phyloP scores from a whole-genome alignment of 2,113 vertebrate species.

The Tragelaphus scriptus region DNA sequence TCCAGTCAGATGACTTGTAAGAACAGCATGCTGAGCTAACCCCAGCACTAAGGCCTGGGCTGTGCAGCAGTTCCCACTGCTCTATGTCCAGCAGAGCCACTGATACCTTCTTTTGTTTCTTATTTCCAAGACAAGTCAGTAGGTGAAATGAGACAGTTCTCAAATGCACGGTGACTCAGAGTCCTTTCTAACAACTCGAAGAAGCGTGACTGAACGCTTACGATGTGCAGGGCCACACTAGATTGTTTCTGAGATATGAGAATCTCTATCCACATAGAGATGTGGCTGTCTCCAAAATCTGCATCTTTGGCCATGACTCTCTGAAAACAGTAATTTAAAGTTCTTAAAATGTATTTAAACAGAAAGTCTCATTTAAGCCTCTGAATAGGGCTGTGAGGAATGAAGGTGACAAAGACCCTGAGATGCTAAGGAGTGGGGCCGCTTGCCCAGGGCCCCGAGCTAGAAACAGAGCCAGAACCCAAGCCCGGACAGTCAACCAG shows the following conservation, averaged over 20 bases:
- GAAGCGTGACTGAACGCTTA: fast-evolving
- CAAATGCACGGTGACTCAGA: not conserved
- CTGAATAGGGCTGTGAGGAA: not conserved
- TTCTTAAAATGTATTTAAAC: not conserved
- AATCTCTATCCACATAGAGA: not conserved
- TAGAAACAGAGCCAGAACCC: not conserved
- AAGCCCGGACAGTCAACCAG: not conserved
- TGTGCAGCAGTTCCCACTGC: not conserved
- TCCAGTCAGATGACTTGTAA: not conserved
- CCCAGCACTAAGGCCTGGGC: not conserved
- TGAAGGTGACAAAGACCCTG: not conserved
- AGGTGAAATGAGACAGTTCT: not conserved
- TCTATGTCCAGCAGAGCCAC: not conserved
- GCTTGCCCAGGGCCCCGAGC: not conserved
- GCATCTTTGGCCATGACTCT: not conserved
- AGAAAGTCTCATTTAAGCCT: not conserved
- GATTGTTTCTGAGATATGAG: not conserved
- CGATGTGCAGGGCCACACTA: fast-evolving
- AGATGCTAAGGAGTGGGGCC: not conserved
- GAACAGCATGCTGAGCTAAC: not conserved
- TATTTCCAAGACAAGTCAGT: not conserved
- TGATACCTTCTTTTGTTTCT: not conserved
- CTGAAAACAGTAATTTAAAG: not conserved
- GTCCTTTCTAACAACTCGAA: not conserved
- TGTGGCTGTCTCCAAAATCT: not conserved